Conservation (phyloP, 2,797 vertebrate species). For the Enteromius mattozi region DNA sequence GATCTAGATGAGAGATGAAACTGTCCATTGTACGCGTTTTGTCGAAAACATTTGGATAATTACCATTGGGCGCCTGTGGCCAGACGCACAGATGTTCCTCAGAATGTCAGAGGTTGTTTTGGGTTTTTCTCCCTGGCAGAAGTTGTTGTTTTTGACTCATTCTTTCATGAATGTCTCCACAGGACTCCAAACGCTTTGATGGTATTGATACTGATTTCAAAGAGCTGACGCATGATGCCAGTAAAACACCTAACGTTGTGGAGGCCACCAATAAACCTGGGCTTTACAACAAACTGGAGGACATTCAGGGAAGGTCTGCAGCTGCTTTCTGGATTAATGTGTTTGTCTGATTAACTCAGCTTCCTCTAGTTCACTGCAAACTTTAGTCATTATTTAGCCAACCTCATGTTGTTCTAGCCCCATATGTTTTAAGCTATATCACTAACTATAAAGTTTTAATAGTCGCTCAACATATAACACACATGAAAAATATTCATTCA, state of each 20-base stretch:
- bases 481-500: background rate
- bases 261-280: slow-evolving; percentile 89
- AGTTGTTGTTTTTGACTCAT: slow-evolving; percentile 53
- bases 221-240: slow-evolving; percentile 80
- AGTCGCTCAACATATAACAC: background rate
- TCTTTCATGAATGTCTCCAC: slow-evolving; percentile 64
- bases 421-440: background rate
- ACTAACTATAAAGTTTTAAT: background rate
- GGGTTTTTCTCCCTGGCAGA: slow-evolving; percentile 49
- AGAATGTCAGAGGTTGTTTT: slow-evolving; percentile 64
- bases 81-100: slow-evolving; percentile 72
- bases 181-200: slow-evolving; percentile 92
- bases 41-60: slow-evolving; percentile 47
- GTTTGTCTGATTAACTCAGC: slow-evolving; percentile 66
- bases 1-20: slow-evolving; percentile 52
- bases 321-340: slow-evolving; percentile 84
- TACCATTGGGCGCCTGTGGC: slow-evolving; percentile 46
- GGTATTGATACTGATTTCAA: slow-evolving; percentile 92
- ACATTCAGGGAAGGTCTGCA: slow-evolving; percentile 85
- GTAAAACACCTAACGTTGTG: slow-evolving; percentile 89
- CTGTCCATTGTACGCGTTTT: slow-evolving; percentile 49
- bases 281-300: slow-evolving; percentile 87
- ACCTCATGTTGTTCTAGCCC: background rate
- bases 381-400: background rate
- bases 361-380: background rate